These are phyloP conservation scores for Polyploca ridens DNA, from an alignment of 2,888 invertebrate genomes.

Conservation along the genomic window DNA sequence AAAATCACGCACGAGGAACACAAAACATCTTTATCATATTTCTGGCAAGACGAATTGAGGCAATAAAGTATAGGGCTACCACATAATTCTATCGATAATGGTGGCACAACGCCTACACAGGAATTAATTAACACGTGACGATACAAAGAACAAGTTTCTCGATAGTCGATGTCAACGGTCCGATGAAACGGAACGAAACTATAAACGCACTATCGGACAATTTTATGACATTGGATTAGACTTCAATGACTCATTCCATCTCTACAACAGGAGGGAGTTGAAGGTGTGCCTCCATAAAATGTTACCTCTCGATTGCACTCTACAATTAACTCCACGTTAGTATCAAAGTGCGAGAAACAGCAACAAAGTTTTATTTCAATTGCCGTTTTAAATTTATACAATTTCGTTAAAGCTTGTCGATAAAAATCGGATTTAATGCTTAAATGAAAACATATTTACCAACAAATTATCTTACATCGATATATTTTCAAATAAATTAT, in stretches of 20 bases:
- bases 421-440: background rate
- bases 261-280: conserved; percentile 50
- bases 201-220: conserved; percentile 67
- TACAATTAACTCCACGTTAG: conserved; percentile 31
- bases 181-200: conserved; percentile 71
- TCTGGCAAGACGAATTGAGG: conserved; percentile 65
- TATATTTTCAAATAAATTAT: background rate
- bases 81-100: conserved; percentile 79
- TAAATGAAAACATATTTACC: background rate
- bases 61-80: conserved; percentile 78
- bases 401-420: background rate
- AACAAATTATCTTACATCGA: background rate
- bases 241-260: conserved; percentile 71
- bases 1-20: conserved; percentile 53
- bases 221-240: conserved; percentile 71
- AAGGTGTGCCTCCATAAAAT: conserved; percentile 56
- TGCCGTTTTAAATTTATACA: conserved; percentile 9
- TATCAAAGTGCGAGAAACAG: conserved; percentile 15
- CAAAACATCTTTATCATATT: conserved; percentile 67
- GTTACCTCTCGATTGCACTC: conserved; percentile 41
- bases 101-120: conserved; percentile 74
- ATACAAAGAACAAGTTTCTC: conserved; percentile 70
- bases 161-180: conserved; percentile 70
- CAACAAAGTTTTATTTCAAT: conserved; percentile 14
- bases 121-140: conserved; percentile 81